Evolutionary conservation across 2,797 vertebrate species (phyloP).

Genomic region (Oreortyx pictus): DNA sequence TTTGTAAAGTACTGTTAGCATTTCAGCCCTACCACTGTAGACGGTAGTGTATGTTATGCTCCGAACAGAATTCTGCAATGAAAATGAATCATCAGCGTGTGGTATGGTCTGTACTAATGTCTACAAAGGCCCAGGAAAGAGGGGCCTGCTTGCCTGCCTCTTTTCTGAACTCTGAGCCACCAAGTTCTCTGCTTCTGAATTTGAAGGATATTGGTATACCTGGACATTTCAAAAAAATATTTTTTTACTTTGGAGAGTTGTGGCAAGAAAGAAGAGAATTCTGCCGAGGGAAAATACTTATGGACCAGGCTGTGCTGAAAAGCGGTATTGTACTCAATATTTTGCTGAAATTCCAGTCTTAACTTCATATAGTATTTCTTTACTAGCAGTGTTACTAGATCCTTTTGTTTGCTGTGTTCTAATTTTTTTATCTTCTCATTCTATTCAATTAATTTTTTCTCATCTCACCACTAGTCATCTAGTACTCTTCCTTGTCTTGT

Average conservation of each 20-base stretch:
- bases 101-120: rapidly evolving
- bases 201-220: background rate
- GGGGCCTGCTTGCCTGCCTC: background rate
- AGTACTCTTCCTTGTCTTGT: background rate
- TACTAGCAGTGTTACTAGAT: background rate
- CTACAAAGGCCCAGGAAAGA: background rate
- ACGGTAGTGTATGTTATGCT: background rate
- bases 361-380: background rate
- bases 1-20: background rate
- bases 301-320: background rate
- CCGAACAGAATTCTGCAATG: background rate
- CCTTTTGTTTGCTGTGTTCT: background rate
- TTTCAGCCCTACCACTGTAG: background rate
- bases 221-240: background rate
- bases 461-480: background rate
- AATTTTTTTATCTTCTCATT: background rate
- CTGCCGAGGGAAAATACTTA: background rate
- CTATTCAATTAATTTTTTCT: background rate
- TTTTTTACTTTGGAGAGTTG: background rate
- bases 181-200: background rate
- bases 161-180: background rate
- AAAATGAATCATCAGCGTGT: background rate
- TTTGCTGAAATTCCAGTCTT: background rate
- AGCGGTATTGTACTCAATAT: background rate
- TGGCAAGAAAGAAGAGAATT: background rate